These are phyloP conservation scores for Lophotis ruficrista DNA, from an alignment of 2,113 vertebrate species.

Conservation along the genomic window DNA sequence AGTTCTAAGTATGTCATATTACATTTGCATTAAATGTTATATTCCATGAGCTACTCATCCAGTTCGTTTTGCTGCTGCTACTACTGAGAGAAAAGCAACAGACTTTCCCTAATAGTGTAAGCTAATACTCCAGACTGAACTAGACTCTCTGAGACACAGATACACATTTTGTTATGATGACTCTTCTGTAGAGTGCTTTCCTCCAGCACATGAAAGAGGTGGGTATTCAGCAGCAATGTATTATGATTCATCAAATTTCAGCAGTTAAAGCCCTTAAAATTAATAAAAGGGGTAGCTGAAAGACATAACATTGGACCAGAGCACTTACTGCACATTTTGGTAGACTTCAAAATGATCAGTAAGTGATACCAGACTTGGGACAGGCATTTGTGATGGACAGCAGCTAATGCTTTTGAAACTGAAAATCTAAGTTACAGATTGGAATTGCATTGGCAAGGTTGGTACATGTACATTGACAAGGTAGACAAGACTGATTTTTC, in stretches of 20 bases:
- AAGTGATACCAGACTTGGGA: not conserved
- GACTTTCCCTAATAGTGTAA: not conserved
- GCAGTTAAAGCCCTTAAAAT: not conserved
- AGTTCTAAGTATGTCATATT: not conserved
- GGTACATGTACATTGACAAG: not conserved
- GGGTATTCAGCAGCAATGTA: not conserved
- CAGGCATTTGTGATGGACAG: not conserved
- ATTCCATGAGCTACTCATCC: not conserved
- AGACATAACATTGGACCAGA: not conserved
- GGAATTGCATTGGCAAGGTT: not conserved
- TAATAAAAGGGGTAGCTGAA: not conserved
- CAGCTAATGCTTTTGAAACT: not conserved
- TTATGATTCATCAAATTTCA: not conserved
- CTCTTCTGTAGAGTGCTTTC: not conserved
- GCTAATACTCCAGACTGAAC: not conserved
- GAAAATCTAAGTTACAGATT: not conserved
- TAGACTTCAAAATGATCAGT: not conserved
- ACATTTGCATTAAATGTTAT: not conserved
- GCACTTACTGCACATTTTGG: not conserved
- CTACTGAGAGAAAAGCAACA: not conserved
- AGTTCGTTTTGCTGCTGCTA: not conserved
- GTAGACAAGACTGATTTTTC: not conserved
- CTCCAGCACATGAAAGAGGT: not conserved
- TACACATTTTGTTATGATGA: not conserved
- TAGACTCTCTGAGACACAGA: not conserved